A percentile compares a stretch with the other conserved stretches of the same genome.
Evolutionary conservation across 2,797 vertebrate genomes (phyloP).

Genomic region (Trematomus bernacchii): DNA sequence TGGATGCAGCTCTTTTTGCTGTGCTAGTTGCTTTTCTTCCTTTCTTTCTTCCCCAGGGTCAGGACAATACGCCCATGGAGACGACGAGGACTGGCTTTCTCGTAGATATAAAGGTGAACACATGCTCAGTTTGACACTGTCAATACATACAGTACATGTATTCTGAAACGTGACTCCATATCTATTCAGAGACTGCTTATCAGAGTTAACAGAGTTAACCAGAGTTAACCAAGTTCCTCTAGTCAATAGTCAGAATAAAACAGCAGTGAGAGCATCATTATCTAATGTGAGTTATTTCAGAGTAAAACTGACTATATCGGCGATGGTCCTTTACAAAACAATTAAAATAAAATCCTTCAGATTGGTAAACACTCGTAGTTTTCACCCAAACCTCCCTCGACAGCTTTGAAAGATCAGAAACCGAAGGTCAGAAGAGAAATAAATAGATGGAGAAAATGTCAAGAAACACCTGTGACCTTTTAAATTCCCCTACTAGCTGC

Average conservation of each 20-base stretch:
- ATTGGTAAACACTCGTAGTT: neutral
- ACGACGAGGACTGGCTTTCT: constrained; percentile 93
- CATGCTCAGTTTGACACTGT: constrained; percentile 43
- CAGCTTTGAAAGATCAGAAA: neutral
- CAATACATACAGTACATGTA: constrained; percentile 5
- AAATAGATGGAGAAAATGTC: neutral
- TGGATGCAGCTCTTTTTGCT: constrained; percentile 64
- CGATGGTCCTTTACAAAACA: neutral
- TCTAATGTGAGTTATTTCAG: constrained; percentile 1
- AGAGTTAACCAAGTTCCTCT: neutral
- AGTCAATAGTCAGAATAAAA: neutral
- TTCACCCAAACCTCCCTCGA: too few species aligned
- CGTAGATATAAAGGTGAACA: constrained; percentile 94
- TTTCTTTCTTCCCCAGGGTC: constrained; percentile 88
- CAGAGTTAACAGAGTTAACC: too few species aligned
- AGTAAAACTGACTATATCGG: neutral
- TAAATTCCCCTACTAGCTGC: neutral
- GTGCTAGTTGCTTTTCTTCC: constrained; percentile 80
- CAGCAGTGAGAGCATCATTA: neutral
- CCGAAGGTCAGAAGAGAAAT: neutral
- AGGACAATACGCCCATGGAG: constrained; percentile 92
- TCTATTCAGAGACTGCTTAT: neutral
- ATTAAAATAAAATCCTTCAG: neutral
- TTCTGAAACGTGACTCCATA: constrained; percentile 13
- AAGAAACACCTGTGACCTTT: neutral